These are phyloP conservation scores for Pogonomyrmex californicus DNA, from an alignment of 1,140 invertebrate genomes.

Conservation along the genomic window DNA sequence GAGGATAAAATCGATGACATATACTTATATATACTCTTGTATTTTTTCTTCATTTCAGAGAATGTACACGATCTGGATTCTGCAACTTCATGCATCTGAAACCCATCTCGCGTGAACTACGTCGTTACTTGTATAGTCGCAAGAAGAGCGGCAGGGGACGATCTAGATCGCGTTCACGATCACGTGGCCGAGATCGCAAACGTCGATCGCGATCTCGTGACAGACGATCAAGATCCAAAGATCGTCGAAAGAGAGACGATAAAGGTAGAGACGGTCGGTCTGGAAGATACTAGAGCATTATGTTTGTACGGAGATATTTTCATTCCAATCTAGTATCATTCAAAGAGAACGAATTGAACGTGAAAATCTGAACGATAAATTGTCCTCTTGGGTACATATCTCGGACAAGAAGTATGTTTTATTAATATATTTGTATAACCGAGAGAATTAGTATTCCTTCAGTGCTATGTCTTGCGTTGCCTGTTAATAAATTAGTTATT, in stretches of 20 bases:
- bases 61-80: constrained; percentile 98
- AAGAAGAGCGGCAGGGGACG: constrained; percentile 85
- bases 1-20: neutral
- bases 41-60: constrained; percentile 85
- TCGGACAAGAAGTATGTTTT: neutral
- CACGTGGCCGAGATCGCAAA: constrained; percentile 81
- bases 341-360: neutral
- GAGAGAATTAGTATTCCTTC: constrained; percentile 18
- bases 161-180: constrained; percentile 83
- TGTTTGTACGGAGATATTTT: neutral
- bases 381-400: neutral
- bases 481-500: constrained; percentile 3
- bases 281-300: constrained; percentile 83
- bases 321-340: constrained; percentile 1
- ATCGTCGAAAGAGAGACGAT: constrained; percentile 81
- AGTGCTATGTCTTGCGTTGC: neutral
- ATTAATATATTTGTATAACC: constrained; percentile 15
- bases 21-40: no score
- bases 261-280: constrained; percentile 86
- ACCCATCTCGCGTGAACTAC: constrained; percentile 97
- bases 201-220: constrained; percentile 86
- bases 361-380: neutral
- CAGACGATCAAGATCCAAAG: constrained; percentile 83
- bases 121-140: constrained; percentile 89
- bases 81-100: constrained; percentile 99